These are phyloP conservation scores for Capreolus pygargus DNA, from an alignment of 2,113 vertebrate species.

Conservation along the genomic window DNA sequence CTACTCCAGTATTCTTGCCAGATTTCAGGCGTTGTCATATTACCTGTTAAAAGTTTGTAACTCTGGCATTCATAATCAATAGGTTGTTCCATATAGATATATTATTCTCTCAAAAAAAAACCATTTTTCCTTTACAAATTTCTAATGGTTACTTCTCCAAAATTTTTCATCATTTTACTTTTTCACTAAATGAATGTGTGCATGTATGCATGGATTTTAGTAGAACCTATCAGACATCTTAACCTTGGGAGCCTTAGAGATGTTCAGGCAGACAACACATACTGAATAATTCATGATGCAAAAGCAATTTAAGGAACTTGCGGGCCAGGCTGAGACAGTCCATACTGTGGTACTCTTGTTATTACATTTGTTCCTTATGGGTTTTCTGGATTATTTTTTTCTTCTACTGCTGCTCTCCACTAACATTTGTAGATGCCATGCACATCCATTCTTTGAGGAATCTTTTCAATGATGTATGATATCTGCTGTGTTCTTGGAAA, in stretches of 20 bases:
- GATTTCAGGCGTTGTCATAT: not conserved
- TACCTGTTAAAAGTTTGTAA: not conserved
- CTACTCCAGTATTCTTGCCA: not conserved
- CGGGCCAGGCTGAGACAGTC: not conserved
- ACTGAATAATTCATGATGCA: not conserved
- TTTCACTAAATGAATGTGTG: not conserved
- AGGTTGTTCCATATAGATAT: not conserved
- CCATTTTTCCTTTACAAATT: not conserved
- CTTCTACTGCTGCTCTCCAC: not conserved
- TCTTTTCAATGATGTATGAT: not conserved
- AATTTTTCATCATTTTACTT: not conserved
- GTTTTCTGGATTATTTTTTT: not conserved
- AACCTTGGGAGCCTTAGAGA: not conserved
- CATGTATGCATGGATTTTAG: not conserved
- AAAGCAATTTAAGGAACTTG: not conserved
- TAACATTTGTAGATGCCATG: not conserved
- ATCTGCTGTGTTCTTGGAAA: not conserved
- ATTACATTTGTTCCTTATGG: not conserved
- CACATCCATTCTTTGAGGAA: not conserved
- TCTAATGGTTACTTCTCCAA: not conserved
- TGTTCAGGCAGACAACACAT: not conserved
- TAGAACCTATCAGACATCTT: not conserved
- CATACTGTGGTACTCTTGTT: too few relatives aligned
- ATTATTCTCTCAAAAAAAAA: not conserved
- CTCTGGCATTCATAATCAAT: not conserved